Percentiles rank a stretch among this genome's conserved stretches.
These are phyloP conservation scores for Drosophila limbata DNA, from an alignment of 2,888 invertebrate species.

Conservation along the genomic window DNA sequence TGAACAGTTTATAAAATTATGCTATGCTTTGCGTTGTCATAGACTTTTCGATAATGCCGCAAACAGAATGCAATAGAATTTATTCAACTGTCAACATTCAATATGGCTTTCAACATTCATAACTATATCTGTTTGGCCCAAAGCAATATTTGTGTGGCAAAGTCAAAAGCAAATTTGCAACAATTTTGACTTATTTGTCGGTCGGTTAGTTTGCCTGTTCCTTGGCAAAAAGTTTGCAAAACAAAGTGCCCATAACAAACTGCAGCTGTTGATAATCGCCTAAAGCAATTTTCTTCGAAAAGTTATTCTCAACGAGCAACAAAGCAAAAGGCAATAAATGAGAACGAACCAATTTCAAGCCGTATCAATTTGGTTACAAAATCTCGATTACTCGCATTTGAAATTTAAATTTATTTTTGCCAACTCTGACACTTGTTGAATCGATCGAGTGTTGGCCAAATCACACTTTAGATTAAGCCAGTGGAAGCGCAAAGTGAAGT, in stretches of 20 bases:
- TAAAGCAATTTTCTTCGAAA: slow-evolving; percentile 28
- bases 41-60: slow-evolving; percentile 30
- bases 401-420: neutral
- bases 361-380: slow-evolving; percentile 6
- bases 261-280: slow-evolving; percentile 44
- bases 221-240: slow-evolving; percentile 43
- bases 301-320: slow-evolving; percentile 5
- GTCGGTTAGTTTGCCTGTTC: slow-evolving; percentile 15
- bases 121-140: slow-evolving; percentile 47
- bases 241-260: slow-evolving; percentile 44
- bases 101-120: slow-evolving; percentile 35
- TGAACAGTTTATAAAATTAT: slow-evolving; percentile 31
- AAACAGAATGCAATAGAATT: slow-evolving; percentile 36
- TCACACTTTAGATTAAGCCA: neutral
- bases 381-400: neutral
- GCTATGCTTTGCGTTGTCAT: slow-evolving; percentile 9
- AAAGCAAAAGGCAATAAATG: slow-evolving; percentile 3
- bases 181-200: slow-evolving; percentile 55
- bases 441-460: neutral
- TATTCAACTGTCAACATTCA: slow-evolving; percentile 25
- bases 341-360: slow-evolving; percentile 3
- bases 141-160: slow-evolving; percentile 41
- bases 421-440: neutral
- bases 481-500: neutral
- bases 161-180: slow-evolving; percentile 50